Base-by-base conservation (phyloP, 2,113 vertebrate species). In the Hucho hucho region DNA sequence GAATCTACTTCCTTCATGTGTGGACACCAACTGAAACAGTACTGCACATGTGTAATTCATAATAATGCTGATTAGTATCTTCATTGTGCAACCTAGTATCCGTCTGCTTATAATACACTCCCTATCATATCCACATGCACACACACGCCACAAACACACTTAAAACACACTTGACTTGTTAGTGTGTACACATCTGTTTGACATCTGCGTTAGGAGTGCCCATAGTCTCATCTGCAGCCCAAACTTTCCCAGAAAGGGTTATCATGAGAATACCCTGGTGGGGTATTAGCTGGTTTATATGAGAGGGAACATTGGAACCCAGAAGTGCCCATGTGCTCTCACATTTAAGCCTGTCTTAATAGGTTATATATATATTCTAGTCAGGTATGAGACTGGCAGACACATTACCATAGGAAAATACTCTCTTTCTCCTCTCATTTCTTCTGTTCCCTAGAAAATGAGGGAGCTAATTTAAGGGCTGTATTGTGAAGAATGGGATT, bases 401-500 rank as follows among this genome's bases (percentile, higher is more conserved):
- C 20, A 26, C 6, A 25, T 13, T 59, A 75, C 16, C 64, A 56
- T 20, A 56, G 18, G 24, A 26, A 14, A 65, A 16, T 24, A 65
- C 3, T 43, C 7, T 43, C 37, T 12, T 43, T 43, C 7, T 11
- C 2, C 9, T 12, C 37, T 43, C 37, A 9, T 43, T 43, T 43
- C 37, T 43, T 9, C 37, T 43, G 37, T 66, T 65, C 29, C 64
- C n/a, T 6, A 6, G 59, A 24, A 14, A 53, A 56, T 75, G 24
- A 68, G 6, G 61, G 2, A n/a, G 29, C 7, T 46, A 61, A 59
- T 58, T 73, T 64, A n/a, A 79, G 65, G 69, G 13, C 61, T 56
- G 63, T 64, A 74, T 79, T 70, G 74, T 73, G 20, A 79, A 74
- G 32, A 22, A n/a, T 5, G 70, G 58, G 18, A 77, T 71, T 76